phyloP scores from a whole-genome alignment of 2,797 vertebrate species.

The Myotis pilosus region DNA sequence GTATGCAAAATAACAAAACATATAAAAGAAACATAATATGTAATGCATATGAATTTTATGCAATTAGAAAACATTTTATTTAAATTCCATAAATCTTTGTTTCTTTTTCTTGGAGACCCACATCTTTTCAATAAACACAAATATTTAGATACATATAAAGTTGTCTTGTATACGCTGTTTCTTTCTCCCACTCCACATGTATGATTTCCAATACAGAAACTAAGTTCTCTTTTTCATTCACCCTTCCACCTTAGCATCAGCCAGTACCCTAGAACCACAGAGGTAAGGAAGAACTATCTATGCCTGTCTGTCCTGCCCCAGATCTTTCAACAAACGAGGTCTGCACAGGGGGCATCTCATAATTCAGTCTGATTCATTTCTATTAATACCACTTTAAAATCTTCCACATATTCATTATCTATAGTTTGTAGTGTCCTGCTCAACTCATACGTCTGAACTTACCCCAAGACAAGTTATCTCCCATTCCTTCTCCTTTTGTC shows the following conservation, averaged over 20 bases:
- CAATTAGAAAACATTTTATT: not conserved
- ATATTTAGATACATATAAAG: not conserved
- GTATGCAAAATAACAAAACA: not conserved
- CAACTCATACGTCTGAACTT: not conserved
- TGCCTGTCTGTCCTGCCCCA: not conserved
- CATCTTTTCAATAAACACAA: not conserved
- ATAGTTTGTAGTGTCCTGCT: not conserved
- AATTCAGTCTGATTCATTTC: not conserved
- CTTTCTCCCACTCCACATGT: not conserved
- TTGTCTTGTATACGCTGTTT: not conserved
- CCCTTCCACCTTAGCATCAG: not conserved
- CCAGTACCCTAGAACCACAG: not conserved
- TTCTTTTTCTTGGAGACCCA: not conserved
- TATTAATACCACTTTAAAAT: not conserved
- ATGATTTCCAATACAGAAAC: not conserved
- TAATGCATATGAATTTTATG: not conserved
- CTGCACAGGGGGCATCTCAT: not conserved
- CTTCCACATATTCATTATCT: not conserved
- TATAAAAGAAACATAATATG: not conserved
- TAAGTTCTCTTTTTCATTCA: not conserved
- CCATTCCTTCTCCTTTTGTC: not conserved
- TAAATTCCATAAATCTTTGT: not conserved
- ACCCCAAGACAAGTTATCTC: not conserved
- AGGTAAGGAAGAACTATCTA: not conserved
- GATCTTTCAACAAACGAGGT: not conserved